Base-by-base conservation (phyloP, 2,113 vertebrate species). In the Smithornis capensis region DNA sequence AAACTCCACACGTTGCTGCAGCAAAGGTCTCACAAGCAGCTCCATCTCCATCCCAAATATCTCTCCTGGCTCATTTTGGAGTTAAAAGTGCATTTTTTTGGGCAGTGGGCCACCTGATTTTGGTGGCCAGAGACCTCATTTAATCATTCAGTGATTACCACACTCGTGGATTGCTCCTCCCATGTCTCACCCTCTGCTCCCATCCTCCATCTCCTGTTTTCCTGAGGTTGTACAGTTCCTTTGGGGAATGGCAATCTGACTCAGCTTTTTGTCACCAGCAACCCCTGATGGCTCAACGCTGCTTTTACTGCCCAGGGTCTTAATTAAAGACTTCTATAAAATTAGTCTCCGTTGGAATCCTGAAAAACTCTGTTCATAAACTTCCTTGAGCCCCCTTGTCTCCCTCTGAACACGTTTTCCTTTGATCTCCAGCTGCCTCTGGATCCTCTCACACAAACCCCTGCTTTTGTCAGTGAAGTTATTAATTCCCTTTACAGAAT, bases 21-120 rank as follows among this genome's bases (percentile, higher is more conserved):
- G 37, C 16, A 65, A 3, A 81, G 47, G 23, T 37, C 81, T 89
- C 57, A 1, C 14, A n/a, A 31, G 50, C 42, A 57, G 47, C 2
- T 50, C 22, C 12, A 1, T 4, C 47, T 62, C 50, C 69, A 69
- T 11, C 57, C 13, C 80, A 59, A 9, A 29, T 5, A 29, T 22
- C 6, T 21, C 0, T 0, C 14, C 24, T 45, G 59, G n/a, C 68
- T 86, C 50, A 10, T 38, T 90, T 77, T 37, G 64, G 28, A 19
- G 22, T 53, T 40, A 14, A 3, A 25, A 13, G 12, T 8, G 12
- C 8, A 0, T 1, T n/a, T 33, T 14, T 28, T 49, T 67, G n/a
- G 5, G 31, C 22, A 9, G 24, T 7, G 19, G 25, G 8, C 19
- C 47, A 38, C 38, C 19, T 60, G 55, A 49, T 63, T 79, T 79